phyloP scores from a whole-genome alignment of 2,888 invertebrate genomes.

The Eupithecia abbreviata region DNA sequence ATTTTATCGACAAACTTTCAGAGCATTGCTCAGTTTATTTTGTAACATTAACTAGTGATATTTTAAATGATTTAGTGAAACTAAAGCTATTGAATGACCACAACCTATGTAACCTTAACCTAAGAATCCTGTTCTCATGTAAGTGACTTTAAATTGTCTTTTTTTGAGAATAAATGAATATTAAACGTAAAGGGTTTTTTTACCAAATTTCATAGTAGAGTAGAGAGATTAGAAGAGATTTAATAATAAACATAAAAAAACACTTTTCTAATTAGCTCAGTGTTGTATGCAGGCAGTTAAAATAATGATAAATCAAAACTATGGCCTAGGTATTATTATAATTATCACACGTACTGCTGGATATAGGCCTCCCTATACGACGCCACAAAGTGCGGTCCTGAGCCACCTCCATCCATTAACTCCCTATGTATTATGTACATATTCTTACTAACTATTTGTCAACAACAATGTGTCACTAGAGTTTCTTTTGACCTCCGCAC shows the following conservation, averaged over 20 bases:
- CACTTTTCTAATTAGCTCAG: too few species aligned
- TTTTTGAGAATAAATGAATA: too few species aligned
- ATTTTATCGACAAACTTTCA: constrained; percentile 39
- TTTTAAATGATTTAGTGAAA: not conserved
- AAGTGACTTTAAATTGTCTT: too few species aligned
- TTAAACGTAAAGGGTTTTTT: too few species aligned
- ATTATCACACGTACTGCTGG: not conserved
- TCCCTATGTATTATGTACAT: not conserved
- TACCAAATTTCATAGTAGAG: too few species aligned
- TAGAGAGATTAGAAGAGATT: too few species aligned
- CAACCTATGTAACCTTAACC: too few species aligned
- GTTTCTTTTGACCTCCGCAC: constrained; percentile 12
- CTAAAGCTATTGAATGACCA: too few species aligned
- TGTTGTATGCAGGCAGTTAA: not conserved
- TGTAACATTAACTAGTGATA: constrained; percentile 38
- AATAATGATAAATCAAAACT: not conserved
- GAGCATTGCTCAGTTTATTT: constrained; percentile 45
- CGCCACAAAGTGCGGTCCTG: too few species aligned
- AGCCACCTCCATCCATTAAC: not conserved
- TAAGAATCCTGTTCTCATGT: too few species aligned
- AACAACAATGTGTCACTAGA: not conserved
- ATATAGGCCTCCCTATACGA: too few species aligned
- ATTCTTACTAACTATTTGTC: not conserved
- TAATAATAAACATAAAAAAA: too few species aligned
- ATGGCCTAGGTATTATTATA: not conserved